A percentile compares a stretch with the other conserved stretches of the same genome.
These are phyloP conservation scores for Daboia siamensis DNA, from an alignment of 2,113 vertebrate species.

Conservation along the genomic window DNA sequence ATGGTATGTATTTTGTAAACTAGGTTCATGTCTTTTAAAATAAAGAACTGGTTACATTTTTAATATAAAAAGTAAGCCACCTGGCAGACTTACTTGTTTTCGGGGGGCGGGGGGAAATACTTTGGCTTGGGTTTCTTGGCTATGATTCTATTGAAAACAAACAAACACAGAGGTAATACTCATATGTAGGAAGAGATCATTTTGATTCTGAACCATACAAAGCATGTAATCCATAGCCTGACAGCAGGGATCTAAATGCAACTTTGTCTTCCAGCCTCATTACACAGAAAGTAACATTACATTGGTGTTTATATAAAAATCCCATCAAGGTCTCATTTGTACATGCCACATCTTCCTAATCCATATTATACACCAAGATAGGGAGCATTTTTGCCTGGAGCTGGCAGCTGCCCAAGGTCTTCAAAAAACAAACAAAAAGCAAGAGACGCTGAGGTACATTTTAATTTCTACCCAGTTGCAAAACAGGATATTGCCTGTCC, in stretches of 20 bases:
- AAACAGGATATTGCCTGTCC: conserved; percentile 56
- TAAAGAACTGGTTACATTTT: not conserved
- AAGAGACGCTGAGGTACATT: conserved; percentile 48
- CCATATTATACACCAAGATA: conserved; percentile 48
- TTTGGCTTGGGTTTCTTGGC: not conserved
- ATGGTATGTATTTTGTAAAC: not conserved
- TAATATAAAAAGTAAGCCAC: not conserved
- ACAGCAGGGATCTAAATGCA: conserved; percentile 28
- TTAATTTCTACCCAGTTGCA: conserved; percentile 64
- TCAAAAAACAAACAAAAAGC: conserved; percentile 54
- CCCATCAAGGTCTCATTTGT: conserved; percentile 50
- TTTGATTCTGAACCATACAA: conserved; percentile 32
- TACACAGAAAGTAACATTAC: conserved; percentile 27
- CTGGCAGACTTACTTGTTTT: not conserved
- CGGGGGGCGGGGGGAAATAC: no score
- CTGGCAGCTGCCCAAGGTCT: conserved; percentile 55
- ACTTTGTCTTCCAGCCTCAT: conserved; percentile 21
- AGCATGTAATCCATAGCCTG: conserved; percentile 24
- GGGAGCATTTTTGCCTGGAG: conserved; percentile 52
- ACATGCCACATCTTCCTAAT: conserved; percentile 41
- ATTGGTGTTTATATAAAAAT: conserved; percentile 46
- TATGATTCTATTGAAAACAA: not conserved
- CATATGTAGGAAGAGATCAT: not conserved
- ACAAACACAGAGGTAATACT: not conserved
- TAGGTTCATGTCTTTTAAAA: not conserved